Base-by-base conservation (phyloP, 2,113 vertebrate species). In the Phoxinus phoxinus region DNA sequence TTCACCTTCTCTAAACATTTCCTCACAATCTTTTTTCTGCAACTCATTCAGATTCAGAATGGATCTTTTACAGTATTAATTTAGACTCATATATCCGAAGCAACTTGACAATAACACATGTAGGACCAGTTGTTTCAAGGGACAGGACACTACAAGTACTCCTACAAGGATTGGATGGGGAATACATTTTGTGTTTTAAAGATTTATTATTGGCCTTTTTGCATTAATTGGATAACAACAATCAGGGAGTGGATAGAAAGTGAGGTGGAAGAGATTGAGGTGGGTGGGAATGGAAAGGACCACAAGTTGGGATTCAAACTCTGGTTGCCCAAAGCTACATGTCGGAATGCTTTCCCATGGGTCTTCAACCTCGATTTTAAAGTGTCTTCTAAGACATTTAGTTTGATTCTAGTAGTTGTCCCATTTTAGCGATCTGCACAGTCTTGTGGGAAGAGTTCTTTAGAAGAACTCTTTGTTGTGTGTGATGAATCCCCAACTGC, bases 401-500 rank as follows among this genome's bases (percentile, higher is more conserved):
- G 30, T 13, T 79, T 25, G 12, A n/a, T 44, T 74, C 41, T 46
- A 46, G n/a, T 17, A 59, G 35, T 25, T 41, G 2, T 59, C 4
- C 21, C 2, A 17, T 73, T 73, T 41, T 41, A 41, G 25, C 5
- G 41, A 73, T 46, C 69, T 72, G 10, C 10, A 56, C 8, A 58
- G 75, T 77, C 15, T 27, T 76, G 15, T 53, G 9, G 10, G 2
- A 53, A 53, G 25, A 61, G 59, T 10, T 78, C 53, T 37, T n/a
- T 63, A 41, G 37, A 5, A 53, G 10, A 23, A 35, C 75, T 58
- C 51, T 35, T 23, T 35, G 75, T 78, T 23, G 48, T 25, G 23
- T 56, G 75, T 58, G 75, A 37, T 76, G 76, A 46, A 80, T 80
- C 63, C 78, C 37, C 58, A 80, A 46, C 17, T 1, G 78, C 13